These are phyloP conservation scores for Tipula lateralis DNA, from an alignment of 2,888 invertebrate genomes.

Conservation along the genomic window DNA sequence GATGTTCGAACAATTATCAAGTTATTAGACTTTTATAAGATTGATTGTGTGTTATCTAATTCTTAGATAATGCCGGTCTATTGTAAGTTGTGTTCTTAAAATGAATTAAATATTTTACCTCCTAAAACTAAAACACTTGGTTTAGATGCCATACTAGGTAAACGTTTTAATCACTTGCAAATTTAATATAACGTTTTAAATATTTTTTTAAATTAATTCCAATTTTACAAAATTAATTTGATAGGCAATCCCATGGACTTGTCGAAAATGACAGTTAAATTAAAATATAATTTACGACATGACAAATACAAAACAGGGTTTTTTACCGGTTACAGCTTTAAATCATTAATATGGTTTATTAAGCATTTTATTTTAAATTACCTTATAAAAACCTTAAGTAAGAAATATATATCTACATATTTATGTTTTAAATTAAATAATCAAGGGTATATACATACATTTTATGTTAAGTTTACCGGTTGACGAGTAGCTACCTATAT, in stretches of 20 bases:
- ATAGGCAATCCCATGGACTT: neutral
- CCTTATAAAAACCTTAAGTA: too few relatives aligned
- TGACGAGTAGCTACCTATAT: neutral
- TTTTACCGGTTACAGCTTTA: neutral
- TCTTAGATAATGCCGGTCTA: neutral
- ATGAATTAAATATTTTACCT: constrained; percentile 41
- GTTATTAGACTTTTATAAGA: neutral
- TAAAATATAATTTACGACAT: neutral
- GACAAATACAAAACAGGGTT: neutral
- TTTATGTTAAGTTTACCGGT: neutral
- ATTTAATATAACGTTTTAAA: neutral
- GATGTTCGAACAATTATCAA: neutral
- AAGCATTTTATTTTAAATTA: too few relatives aligned
- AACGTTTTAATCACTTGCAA: neutral
- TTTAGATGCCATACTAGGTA: constrained; percentile 40
- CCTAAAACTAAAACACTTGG: constrained; percentile 47
- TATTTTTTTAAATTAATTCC: neutral
- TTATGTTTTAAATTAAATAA: too few relatives aligned
- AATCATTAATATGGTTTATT: too few relatives aligned
- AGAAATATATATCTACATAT: too few relatives aligned
- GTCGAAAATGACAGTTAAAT: neutral
- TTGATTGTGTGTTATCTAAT: neutral
- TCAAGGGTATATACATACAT: too few relatives aligned
- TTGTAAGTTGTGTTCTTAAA: neutral
- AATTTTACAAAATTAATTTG: neutral